Conservation (phyloP, 2,888 invertebrate species). For the Hydrotaea diabolus region DNA sequence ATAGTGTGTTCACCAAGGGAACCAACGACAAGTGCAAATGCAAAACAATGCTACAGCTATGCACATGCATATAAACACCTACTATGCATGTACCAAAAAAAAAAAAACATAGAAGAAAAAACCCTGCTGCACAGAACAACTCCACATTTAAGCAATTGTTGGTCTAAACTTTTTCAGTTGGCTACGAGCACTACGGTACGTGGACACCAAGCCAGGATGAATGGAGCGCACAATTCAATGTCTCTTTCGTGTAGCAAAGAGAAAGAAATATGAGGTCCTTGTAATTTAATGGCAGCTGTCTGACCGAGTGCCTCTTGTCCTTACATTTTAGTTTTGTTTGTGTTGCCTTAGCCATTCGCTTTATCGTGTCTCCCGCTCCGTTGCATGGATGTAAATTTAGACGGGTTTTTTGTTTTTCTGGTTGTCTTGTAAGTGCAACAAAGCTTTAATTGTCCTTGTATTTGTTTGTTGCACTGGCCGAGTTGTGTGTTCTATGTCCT, state of each 20-base stretch:
- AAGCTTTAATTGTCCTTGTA: neutral
- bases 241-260: neutral
- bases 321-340: conserved; percentile 40
- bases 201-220: conserved; percentile 13
- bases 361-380: conserved; percentile 9
- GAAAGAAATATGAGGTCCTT: conserved; percentile 61
- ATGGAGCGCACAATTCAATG: conserved; percentile 1
- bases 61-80: no score
- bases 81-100: no score
- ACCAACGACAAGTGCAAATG: no score
- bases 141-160: neutral
- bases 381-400: conserved; percentile 37
- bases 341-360: neutral
- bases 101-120: no score
- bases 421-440: neutral
- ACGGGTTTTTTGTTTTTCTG: conserved; percentile 14
- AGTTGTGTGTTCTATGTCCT: conserved; percentile 48
- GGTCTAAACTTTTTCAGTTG: neutral
- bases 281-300: conserved; percentile 64
- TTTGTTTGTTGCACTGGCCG: conserved; percentile 28
- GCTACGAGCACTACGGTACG: neutral
- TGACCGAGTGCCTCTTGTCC: conserved; percentile 59
- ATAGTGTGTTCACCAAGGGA: no score
- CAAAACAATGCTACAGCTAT: no score
- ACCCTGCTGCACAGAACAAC: neutral